A percentile compares a stretch with the other conserved stretches of the same genome.
These are phyloP conservation scores for Nebria salina DNA, from an alignment of 2,888 invertebrate genomes.

Conservation along the genomic window DNA sequence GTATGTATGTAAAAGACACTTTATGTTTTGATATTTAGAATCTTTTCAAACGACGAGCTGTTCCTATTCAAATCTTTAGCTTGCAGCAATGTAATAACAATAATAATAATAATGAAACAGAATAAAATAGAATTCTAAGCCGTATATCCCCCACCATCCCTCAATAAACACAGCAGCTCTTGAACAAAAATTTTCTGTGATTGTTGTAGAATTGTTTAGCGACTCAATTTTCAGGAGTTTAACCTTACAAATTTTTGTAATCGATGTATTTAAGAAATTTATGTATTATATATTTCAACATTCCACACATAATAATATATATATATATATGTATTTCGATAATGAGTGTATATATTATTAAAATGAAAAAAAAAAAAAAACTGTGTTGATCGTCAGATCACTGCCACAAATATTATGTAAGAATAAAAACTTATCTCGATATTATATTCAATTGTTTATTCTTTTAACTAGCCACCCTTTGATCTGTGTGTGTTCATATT, in stretches of 20 bases:
- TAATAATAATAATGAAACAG: neutral
- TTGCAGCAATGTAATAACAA: neutral
- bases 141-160: constrained; percentile 43
- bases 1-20: too few relatives aligned
- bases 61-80: constrained; percentile 6
- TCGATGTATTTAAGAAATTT: constrained; percentile 56
- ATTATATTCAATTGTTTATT: constrained; percentile 50
- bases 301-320: constrained; percentile 53
- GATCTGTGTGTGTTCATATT: too few relatives aligned
- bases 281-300: constrained; percentile 57
- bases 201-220: constrained; percentile 59
- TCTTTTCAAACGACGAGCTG: neutral
- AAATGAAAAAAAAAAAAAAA: constrained; percentile 52
- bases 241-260: constrained; percentile 54
- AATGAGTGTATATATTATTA: constrained; percentile 58
- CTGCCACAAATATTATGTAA: constrained; percentile 60
- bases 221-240: constrained; percentile 49
- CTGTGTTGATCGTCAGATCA: constrained; percentile 61
- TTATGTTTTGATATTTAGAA: neutral
- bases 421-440: constrained; percentile 57
- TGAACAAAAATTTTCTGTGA: constrained; percentile 59
- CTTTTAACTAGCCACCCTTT: constrained; percentile 11
- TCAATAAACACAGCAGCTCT: constrained; percentile 52
- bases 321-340: constrained; percentile 55
- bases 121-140: constrained; percentile 35